Evolutionary conservation across 2,888 invertebrate species (phyloP).

Genomic region (Graphium colonna): DNA sequence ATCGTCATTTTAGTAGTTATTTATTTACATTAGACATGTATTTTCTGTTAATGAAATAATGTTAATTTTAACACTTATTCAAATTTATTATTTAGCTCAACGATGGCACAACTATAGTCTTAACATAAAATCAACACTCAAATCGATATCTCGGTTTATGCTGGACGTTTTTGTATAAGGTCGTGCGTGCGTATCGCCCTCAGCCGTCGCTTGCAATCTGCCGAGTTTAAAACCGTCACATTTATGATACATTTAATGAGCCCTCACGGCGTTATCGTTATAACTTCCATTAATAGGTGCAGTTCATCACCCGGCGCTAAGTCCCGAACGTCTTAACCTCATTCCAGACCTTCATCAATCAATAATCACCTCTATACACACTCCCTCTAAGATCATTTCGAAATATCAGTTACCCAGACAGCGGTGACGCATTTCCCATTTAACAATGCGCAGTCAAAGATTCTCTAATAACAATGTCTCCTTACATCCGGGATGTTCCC

Average conservation of each 20-base stretch:
- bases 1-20: too few relatives aligned
- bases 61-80: too few relatives aligned
- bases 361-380: slow-evolving; percentile 10
- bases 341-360: background rate
- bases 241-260: background rate
- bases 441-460: slow-evolving; percentile 24
- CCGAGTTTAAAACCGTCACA: background rate
- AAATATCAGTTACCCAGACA: slow-evolving; percentile 5
- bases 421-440: slow-evolving; percentile 21
- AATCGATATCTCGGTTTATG: too few relatives aligned
- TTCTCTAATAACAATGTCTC: slow-evolving; percentile 25
- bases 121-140: too few relatives aligned
- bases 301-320: slow-evolving; percentile 12
- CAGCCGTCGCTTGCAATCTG: background rate
- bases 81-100: too few relatives aligned
- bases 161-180: too few relatives aligned
- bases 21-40: too few relatives aligned
- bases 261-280: slow-evolving; percentile 1
- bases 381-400: background rate
- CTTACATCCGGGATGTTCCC: slow-evolving; percentile 22
- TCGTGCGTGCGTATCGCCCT: too few relatives aligned
- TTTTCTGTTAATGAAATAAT: too few relatives aligned
- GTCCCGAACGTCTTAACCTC: slow-evolving; percentile 15
- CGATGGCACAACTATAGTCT: too few relatives aligned
- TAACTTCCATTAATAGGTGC: slow-evolving; percentile 13